phyloP scores from a whole-genome alignment of 1,140 invertebrate species.

The Penaeus indicus region DNA sequence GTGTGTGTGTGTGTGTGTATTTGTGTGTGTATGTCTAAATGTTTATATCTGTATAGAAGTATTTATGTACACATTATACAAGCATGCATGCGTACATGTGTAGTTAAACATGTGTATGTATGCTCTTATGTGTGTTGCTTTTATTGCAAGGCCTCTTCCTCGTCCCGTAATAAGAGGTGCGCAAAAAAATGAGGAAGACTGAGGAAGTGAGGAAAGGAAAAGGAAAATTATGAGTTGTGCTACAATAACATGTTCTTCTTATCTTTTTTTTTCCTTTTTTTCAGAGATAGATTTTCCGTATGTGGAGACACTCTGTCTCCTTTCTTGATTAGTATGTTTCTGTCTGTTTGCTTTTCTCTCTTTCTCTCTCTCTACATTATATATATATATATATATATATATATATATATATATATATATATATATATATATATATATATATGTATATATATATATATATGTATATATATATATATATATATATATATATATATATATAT shows the following conservation, averaged over 20 bases:
- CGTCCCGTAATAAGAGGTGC: neutral
- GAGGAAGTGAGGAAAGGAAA: too few relatives aligned
- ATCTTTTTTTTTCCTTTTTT: too few relatives aligned
- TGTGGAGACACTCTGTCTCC: too few relatives aligned
- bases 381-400: neutral
- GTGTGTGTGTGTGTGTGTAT: neutral
- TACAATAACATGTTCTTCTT: too few relatives aligned
- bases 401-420: slow-evolving; percentile 29
- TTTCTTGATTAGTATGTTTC: neutral
- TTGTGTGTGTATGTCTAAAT: neutral
- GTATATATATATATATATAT: slow-evolving; percentile 22
- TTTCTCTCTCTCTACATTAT: neutral
- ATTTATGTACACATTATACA: neutral
- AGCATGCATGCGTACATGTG: neutral
- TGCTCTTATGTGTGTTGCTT: neutral
- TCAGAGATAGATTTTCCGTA: too few relatives aligned
- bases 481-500: slow-evolving; percentile 25
- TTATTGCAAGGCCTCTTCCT: neutral
- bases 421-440: slow-evolving; percentile 22
- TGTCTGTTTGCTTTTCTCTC: neutral
- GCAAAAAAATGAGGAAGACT: too few relatives aligned
- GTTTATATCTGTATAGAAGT: neutral
- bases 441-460: slow-evolving; percentile 2
- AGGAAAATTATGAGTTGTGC: too few relatives aligned
- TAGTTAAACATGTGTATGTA: neutral